Conservation (phyloP, 2,888 invertebrate species). For the Exocentrus adspersus region DNA sequence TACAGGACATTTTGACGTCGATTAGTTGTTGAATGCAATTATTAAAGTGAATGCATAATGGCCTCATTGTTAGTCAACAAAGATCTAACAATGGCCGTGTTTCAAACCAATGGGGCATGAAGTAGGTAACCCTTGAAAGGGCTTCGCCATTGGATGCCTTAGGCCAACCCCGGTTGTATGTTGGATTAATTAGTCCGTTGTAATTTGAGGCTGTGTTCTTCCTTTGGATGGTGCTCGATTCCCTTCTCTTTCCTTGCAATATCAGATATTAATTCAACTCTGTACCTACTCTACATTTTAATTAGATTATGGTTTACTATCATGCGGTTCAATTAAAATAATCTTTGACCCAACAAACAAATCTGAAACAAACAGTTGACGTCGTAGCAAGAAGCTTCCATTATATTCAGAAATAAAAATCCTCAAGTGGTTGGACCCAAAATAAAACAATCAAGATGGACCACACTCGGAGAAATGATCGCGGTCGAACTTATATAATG, state of each 20-base stretch:
- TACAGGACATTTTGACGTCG: constrained; percentile 52
- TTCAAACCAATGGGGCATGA: constrained; percentile 59
- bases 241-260: too few relatives aligned
- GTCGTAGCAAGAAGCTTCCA: background rate
- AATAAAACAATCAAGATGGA: constrained; percentile 15
- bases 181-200: constrained; percentile 56
- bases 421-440: background rate
- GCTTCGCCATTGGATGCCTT: constrained; percentile 57
- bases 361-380: too few relatives aligned
- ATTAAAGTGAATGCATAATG: constrained; percentile 56
- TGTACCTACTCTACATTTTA: too few relatives aligned
- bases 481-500: constrained; percentile 10
- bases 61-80: constrained; percentile 57
- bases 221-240: too few relatives aligned
- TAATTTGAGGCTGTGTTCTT: constrained; percentile 50
- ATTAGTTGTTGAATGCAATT: constrained; percentile 60
- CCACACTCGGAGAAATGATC: constrained; percentile 6
- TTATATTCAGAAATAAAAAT: background rate
- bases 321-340: background rate
- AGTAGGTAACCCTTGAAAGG: constrained; percentile 58
- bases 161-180: constrained; percentile 57
- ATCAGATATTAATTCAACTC: too few relatives aligned
- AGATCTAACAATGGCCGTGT: constrained; percentile 59
- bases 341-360: too few relatives aligned
- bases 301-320: background rate